phyloP scores from a whole-genome alignment of 2,113 vertebrate species.

The Murina feae region DNA sequence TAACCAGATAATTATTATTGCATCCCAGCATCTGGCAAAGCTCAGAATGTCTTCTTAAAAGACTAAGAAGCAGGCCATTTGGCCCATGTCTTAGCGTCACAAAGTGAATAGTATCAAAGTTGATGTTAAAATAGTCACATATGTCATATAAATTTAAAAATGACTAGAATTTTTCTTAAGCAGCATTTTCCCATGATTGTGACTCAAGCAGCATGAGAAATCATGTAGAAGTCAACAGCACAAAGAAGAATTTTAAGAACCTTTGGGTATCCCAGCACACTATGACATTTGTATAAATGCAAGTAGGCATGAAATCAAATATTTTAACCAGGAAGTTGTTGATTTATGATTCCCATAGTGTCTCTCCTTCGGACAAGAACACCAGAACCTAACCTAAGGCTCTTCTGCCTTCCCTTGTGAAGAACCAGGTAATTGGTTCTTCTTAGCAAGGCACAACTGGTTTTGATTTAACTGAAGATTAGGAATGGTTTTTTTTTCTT shows the following conservation, averaged over 20 bases:
- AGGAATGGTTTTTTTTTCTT: not conserved
- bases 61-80: not conserved
- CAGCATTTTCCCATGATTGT: not conserved
- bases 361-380: constrained; percentile 25
- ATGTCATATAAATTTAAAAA: not conserved
- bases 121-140: not conserved
- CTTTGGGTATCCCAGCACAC: constrained; percentile 10
- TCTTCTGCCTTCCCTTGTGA: constrained; percentile 29
- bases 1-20: not conserved
- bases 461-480: constrained; percentile 47
- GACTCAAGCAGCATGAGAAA: not conserved
- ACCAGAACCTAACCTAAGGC: constrained; percentile 34
- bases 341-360: constrained; percentile 61
- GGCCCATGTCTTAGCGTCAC: not conserved
- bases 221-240: not conserved
- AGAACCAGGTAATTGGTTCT: constrained; percentile 55
- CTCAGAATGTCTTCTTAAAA: not conserved
- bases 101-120: not conserved
- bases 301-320: constrained; percentile 64
- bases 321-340: constrained; percentile 64
- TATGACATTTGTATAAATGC: constrained; percentile 44
- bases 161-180: not conserved
- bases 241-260: not conserved
- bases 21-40: not conserved
- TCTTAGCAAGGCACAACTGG: constrained; percentile 29